Base-by-base conservation (phyloP, 64 coral and sea anemone genomes). In the Pocillopora damicornis region DNA sequence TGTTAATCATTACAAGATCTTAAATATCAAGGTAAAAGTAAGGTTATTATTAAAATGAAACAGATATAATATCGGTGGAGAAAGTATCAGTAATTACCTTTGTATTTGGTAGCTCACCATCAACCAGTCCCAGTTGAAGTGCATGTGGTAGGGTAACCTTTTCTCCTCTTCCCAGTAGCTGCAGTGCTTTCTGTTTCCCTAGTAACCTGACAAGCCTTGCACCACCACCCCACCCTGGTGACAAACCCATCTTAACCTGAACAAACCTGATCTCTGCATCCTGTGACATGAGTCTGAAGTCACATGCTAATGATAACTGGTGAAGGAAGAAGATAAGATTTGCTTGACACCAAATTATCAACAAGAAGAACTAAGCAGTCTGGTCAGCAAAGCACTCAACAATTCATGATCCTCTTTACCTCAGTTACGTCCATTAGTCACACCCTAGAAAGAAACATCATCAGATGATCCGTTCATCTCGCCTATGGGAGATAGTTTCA, bases 151-250 rank as follows among this genome's bases (percentile, higher is more conserved):
- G 42, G 15, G 80, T 38, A 60, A 95, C 86, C 61, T 76, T 92
- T 63, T 92, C 88, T 35, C 78, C 88, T 8, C 82, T 88, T 58
- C 86, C 75, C 18, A 98, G 77, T 14, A 98, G 79, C 36, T 95
- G 83, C 71, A 98, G 73, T 35, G 96, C 88, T 88, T 92, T 72
- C 63, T 88, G 88, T 36, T 85, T 65, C 15, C 96, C 96, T 25
- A 98, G 72, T 23, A 92, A 61, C 23, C 79, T 72, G 12, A 95
- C 90, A 51, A 98, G 90, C 25, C 85, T 87, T 13, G 84, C 67
- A 60, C 93, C 96, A 15, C 96, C 96, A 86, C 93, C 96, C 93
- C 96, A 98, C 23, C 96, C 96, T 63, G 96, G 93, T 17, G 93
- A 87, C 58, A 98, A 66, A 59, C 93, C 93, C 93, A 98, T 95